Base-by-base conservation (phyloP, 2,113 vertebrate species). In the Apeltes quadracus region DNA sequence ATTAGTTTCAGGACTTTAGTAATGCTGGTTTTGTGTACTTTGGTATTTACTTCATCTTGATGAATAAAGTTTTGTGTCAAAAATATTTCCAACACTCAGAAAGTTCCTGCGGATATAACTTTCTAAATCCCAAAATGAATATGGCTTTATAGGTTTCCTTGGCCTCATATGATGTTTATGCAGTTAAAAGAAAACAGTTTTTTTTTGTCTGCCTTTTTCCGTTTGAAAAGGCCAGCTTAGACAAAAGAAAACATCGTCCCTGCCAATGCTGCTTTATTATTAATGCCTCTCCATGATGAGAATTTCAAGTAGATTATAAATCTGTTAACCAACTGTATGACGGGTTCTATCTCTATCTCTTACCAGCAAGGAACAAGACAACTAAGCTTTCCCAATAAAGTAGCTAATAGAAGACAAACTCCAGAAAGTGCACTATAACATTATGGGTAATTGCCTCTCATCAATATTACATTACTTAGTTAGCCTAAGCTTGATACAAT, bases 391-490 rank as follows among this genome's bases (percentile, higher is more conserved):
- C 53, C 56, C 43, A 9, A 61, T 57, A 67, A 75, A 65, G 48
- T 8, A 61, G 55, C 61, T 84, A 84, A 76, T 72, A 76, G 72
- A 69, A 63, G 63, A 82, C 75, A 79, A 46, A 69, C 50, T 74
- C 25, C 46, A 65, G 65, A 73, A 78, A 81, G 34, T 78, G 69
- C 57, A 51, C 22, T 70, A 67, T 79, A 32, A 39, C 51, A 81
- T 85, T 61, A 84, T 69, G 55, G 69, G 32, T 89, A 84, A 84
- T 86, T 79, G 75, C 58, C 50, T 70, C 63, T 87, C 78, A 88
- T 84, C 54, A 87, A 89, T 89, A 84, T 76, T 86, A 76, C 71
- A 83, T 81, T 55, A 79, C 64, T 75, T 78, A 73, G 53, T 79
- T 78, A 84, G 67, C 34, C 71, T 69, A 78, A 69, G 75, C 79